A percentile compares a stretch with the other conserved stretches of the same genome.
Evolutionary conservation across 2,888 invertebrate species (phyloP).

Genomic region (Drosophila hawaiiensis): DNA sequence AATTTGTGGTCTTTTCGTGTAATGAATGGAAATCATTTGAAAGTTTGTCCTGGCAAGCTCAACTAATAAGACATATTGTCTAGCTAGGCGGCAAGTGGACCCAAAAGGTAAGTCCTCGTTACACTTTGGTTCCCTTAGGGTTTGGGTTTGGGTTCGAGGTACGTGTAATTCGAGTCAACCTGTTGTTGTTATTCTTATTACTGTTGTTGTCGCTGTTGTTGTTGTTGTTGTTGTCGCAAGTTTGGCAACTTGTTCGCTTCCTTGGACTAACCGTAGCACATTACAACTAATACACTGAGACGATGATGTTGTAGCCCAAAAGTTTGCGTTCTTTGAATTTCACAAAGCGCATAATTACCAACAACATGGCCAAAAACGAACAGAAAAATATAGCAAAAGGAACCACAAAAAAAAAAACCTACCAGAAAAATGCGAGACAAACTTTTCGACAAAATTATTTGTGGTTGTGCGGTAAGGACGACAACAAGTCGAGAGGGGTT

Average conservation of each 20-base stretch:
- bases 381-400: conserved; percentile 8
- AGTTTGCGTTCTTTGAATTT: conserved; percentile 70
- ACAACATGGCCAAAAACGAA: conserved; percentile 62
- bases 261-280: conserved; percentile 64
- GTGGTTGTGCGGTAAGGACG: conserved; percentile 53
- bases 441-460: conserved; percentile 77
- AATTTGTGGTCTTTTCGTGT: conserved; percentile 54
- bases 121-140: conserved; percentile 6
- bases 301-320: conserved; percentile 65
- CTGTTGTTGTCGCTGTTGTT: conserved; percentile 11
- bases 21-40: conserved; percentile 70
- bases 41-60: conserved; percentile 52
- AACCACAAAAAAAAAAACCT: conserved; percentile 19
- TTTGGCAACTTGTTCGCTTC: conserved; percentile 68
- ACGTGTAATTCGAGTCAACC: conserved; percentile 48
- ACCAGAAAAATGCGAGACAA: conserved; percentile 54
- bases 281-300: conserved; percentile 77
- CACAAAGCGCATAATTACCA: conserved; percentile 79
- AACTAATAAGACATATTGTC: conserved; percentile 76
- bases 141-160: conserved; percentile 4
- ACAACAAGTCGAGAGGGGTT: conserved; percentile 54
- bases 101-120: conserved; percentile 40
- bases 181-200: conserved; percentile 23
- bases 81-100: conserved; percentile 36
- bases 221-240: conserved; percentile 59